Evolutionary conservation across 2,113 vertebrate genomes (phyloP), one percentile per base, ranked within the genome.

Genomic region (Mesoclemmys tuberculata): DNA sequence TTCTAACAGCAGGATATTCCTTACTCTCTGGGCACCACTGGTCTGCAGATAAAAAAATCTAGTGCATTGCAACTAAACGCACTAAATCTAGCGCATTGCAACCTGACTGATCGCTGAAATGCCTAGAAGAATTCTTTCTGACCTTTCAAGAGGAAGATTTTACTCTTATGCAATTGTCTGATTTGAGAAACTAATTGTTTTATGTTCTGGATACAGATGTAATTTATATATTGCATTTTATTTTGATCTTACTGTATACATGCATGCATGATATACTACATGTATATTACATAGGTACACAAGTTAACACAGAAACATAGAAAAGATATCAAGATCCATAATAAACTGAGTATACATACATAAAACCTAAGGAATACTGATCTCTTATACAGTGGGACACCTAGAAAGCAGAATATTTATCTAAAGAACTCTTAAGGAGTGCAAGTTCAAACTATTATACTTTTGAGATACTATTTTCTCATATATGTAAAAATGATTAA

Each of bases 101-200:
- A 51, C 80, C 80, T 80, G 52, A 85, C 79, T 13, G 82, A 89
- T 93, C 48, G 74, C 0, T 87, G 46, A 77, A 85, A 93, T 89
- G 21, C 82, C 85, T 0, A 58, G 26, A 94, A 86, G 21, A 94
- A 88, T 78, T 88, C 49, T 35, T 29, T 49, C n/a, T 24, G 88
- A 83, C 31, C 64, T 0, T 51, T 46, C 52, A 95, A 89, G 51
- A 94, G 35, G 22, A 54, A 77, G 87, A 87, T 77, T 56, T 22
- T 92, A 75, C 41, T 27, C 19, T 27, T 90, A 93, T 0, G 7
- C 48, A 96, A 85, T 13, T 92, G 41, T 14, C 41, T 46, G 85
- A 93, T 41, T 80, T 80, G 93, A 71, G 84, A 96, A 96, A 61
- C 13, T 2, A 49, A 44, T 38, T 41, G 81, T 77, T 91, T 91